These are phyloP conservation scores for Pheosia gnoma DNA, from an alignment of 2,888 invertebrate species.

Conservation along the genomic window DNA sequence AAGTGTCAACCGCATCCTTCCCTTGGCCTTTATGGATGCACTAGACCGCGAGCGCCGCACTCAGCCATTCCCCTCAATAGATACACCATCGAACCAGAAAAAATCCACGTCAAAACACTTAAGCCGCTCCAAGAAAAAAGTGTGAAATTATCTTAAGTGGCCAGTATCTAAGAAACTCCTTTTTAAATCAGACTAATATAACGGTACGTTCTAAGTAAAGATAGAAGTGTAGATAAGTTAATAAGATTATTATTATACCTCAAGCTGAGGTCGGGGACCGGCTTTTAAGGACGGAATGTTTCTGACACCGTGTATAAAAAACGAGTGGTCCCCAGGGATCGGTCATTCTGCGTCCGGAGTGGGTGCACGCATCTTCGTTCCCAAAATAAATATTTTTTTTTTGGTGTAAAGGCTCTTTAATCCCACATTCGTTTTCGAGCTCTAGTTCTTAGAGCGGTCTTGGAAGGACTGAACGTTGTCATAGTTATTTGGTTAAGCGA, in stretches of 20 bases:
- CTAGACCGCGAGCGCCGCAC: slow-evolving; percentile 46
- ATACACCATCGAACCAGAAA: slow-evolving; percentile 39
- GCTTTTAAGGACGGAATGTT: slow-evolving; percentile 80
- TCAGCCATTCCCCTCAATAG: slow-evolving; percentile 40
- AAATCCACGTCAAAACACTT: slow-evolving; percentile 69
- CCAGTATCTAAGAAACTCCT: slow-evolving; percentile 67
- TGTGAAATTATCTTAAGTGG: slow-evolving; percentile 82
- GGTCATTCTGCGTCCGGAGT: slow-evolving; percentile 76
- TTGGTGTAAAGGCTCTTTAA: slow-evolving; percentile 55
- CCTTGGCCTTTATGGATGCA: slow-evolving; percentile 50
- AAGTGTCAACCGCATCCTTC: slow-evolving; percentile 67
- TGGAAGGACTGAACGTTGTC: slow-evolving; percentile 56
- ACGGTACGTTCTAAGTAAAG: slow-evolving; percentile 81
- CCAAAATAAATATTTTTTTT: slow-evolving; percentile 52
- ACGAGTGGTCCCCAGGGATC: slow-evolving; percentile 74
- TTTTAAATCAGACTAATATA: slow-evolving; percentile 75
- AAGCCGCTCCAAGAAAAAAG: slow-evolving; percentile 65
- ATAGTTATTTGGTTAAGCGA: slow-evolving; percentile 37
- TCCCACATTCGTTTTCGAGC: slow-evolving; percentile 42
- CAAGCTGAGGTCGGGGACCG: slow-evolving; percentile 76
- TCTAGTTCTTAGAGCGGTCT: slow-evolving; percentile 51
- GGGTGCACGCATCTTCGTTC: slow-evolving; percentile 75
- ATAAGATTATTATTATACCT: slow-evolving; percentile 82
- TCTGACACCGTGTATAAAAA: slow-evolving; percentile 82
- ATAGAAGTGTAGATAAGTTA: slow-evolving; percentile 82